Evolutionary conservation across 2,797 vertebrate species (phyloP).

Genomic region (Luscinia megarhynchos): DNA sequence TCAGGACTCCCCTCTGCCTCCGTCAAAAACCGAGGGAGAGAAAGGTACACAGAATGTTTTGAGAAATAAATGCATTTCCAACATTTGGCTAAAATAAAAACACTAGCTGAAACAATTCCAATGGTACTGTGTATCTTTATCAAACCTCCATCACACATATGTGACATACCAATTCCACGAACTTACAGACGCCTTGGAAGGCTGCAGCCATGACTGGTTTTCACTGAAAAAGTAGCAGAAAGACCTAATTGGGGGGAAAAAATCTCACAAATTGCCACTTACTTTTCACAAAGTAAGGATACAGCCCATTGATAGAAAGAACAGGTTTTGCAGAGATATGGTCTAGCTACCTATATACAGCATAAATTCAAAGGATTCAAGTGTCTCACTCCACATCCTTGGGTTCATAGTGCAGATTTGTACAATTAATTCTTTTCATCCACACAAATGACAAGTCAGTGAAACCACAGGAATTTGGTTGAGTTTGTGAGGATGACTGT

Average conservation of each 20-base stretch:
- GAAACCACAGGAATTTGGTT: background rate
- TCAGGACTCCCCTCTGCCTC: accelerated
- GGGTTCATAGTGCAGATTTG: background rate
- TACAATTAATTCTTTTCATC: no score
- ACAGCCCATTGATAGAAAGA: background rate
- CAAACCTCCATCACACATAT: background rate
- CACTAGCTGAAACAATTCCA: background rate
- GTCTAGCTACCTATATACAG: background rate
- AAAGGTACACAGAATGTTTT: accelerated
- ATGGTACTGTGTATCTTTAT: background rate
- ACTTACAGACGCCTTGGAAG: background rate
- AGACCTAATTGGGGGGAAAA: background rate
- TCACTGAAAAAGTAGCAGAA: background rate
- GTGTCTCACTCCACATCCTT: background rate
- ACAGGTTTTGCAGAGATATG: background rate
- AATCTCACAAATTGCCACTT: background rate
- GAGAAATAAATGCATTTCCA: background rate
- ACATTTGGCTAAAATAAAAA: background rate
- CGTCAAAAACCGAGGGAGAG: accelerated
- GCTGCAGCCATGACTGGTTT: background rate
- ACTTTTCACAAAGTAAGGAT: background rate
- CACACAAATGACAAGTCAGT: background rate
- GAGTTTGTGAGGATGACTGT: background rate
- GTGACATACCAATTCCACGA: no score
- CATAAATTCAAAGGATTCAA: background rate